A percentile compares a stretch with the other conserved stretches of the same genome.
phyloP scores from a whole-genome alignment of 2,888 invertebrate genomes.

The Sarcophaga carnaria region DNA sequence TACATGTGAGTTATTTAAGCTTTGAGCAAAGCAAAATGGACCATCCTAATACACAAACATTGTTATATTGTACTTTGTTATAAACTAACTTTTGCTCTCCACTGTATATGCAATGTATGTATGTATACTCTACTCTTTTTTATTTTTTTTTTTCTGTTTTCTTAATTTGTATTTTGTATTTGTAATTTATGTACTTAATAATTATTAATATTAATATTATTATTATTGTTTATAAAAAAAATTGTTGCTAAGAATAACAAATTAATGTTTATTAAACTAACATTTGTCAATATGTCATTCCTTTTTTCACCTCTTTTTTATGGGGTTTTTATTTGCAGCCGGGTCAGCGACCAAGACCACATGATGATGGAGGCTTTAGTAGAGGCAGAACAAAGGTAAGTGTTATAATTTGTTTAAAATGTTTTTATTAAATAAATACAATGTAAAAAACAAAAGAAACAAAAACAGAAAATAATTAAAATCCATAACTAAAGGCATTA shows the following conservation, averaged over 20 bases:
- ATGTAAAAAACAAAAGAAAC: no score
- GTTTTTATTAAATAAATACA: no score
- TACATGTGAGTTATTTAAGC: no score
- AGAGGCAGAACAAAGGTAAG: conserved; percentile 80
- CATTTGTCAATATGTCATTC: conserved; percentile 44
- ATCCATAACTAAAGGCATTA: neutral
- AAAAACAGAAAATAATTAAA: neutral
- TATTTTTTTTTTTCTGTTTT: neutral
- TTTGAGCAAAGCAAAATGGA: no score
- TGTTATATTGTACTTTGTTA: no score
- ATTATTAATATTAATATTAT: neutral
- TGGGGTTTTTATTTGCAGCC: conserved; percentile 73
- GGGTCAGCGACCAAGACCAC: conserved; percentile 80
- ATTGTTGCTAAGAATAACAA: conserved; percentile 12
- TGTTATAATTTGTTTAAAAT: neutral
- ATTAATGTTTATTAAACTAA: conserved; percentile 53
- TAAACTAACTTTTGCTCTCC: no score
- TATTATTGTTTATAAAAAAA: neutral
- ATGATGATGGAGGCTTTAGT: conserved; percentile 80
- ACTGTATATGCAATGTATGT: no score
- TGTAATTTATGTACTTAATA: neutral
- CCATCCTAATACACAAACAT: no score
- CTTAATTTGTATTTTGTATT: neutral
- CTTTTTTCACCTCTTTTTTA: conserved; percentile 43
- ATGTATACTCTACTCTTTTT: no score